Evolutionary conservation across 2,888 invertebrate genomes (phyloP).

Genomic region (Caenorhabditis sp.): DNA sequence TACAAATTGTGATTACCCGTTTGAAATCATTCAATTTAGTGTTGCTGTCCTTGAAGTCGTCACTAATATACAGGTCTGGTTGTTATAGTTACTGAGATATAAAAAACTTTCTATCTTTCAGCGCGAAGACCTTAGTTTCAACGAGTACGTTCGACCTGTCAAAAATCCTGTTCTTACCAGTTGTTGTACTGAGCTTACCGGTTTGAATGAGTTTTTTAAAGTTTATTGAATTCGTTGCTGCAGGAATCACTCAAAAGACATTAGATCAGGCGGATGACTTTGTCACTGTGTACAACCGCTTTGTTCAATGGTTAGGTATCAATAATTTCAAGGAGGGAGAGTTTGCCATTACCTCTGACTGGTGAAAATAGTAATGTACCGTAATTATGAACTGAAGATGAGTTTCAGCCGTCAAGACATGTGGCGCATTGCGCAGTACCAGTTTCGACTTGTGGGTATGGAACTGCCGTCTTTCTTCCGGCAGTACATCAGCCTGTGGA

Average conservation of each 20-base stretch:
- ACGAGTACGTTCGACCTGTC: constrained; percentile 32
- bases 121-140: constrained; percentile 16
- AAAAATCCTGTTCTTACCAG: constrained; percentile 12
- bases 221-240: too few species aligned
- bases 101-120: too few species aligned
- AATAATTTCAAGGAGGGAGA: constrained; percentile 3
- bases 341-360: constrained; percentile 34
- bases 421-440: constrained; percentile 53
- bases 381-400: too few species aligned
- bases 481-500: constrained; percentile 35
- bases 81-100: too few species aligned
- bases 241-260: constrained; percentile 33
- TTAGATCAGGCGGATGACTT: constrained; percentile 22
- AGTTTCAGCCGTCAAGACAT: constrained; percentile 42
- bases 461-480: constrained; percentile 44
- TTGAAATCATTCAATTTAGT: constrained; percentile 33
- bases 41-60: constrained; percentile 7
- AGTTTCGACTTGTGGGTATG: constrained; percentile 14
- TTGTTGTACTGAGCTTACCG: constrained; percentile 24
- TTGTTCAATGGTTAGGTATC: not conserved
- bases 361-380: not conserved
- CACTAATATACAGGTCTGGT: constrained; percentile 8
- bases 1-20: constrained; percentile 3
- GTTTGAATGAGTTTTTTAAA: constrained; percentile 1
- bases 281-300: constrained; percentile 9